A percentile compares a stretch with the other conserved stretches of the same genome.
Conservation (phyloP, 2,888 invertebrate genomes). For the Plebejus melissa region DNA sequence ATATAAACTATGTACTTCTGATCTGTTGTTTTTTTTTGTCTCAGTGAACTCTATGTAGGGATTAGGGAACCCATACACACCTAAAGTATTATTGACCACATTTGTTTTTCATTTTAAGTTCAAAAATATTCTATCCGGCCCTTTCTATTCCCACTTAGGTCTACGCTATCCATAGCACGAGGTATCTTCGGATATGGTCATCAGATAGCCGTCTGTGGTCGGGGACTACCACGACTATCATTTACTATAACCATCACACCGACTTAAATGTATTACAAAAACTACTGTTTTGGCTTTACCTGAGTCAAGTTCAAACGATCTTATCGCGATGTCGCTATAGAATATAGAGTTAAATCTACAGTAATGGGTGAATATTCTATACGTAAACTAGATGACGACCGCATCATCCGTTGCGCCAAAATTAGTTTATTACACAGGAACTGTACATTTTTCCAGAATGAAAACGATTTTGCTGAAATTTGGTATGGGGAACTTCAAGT, state of each 20-base stretch:
- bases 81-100: too few relatives aligned
- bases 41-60: too few relatives aligned
- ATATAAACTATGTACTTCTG: too few relatives aligned
- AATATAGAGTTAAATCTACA: background rate
- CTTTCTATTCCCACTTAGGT: background rate
- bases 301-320: conserved; percentile 5
- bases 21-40: too few relatives aligned
- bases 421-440: too few relatives aligned
- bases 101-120: background rate
- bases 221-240: conserved; percentile 46
- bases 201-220: conserved; percentile 57
- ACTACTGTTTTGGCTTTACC: conserved; percentile 3
- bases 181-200: conserved; percentile 63
- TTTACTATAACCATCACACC: conserved; percentile 16
- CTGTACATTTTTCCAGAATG: too few relatives aligned
- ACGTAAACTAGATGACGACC: too few relatives aligned
- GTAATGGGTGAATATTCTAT: background rate
- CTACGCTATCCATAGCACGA: conserved; percentile 40
- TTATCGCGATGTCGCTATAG: background rate
- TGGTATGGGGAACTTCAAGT: too few relatives aligned
- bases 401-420: too few relatives aligned
- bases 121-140: background rate
- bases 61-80: too few relatives aligned
- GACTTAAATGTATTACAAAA: conserved; percentile 23
- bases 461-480: too few relatives aligned